Percentiles rank a stretch among this genome's conserved stretches.
These are phyloP conservation scores for Tinamus major DNA, from an alignment of 2,797 vertebrate species.

Conservation along the genomic window DNA sequence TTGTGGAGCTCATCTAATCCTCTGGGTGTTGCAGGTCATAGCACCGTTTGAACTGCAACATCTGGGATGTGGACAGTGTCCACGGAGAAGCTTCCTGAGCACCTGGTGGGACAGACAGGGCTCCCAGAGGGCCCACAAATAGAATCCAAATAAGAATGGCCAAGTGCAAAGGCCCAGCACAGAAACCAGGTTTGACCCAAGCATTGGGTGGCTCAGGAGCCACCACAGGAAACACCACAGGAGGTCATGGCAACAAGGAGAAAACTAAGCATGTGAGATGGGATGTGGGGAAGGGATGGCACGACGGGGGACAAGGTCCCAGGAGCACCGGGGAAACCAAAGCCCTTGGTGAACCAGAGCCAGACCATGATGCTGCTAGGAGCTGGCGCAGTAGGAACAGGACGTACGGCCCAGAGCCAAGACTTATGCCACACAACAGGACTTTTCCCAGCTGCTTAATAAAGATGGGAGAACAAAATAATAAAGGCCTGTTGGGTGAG, in stretches of 20 bases:
- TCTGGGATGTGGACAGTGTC: not conserved
- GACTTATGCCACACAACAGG: not conserved
- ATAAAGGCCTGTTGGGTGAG: not conserved
- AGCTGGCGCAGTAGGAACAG: not conserved
- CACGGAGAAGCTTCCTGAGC: not conserved
- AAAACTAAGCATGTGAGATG: not conserved
- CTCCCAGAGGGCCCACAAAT: not conserved
- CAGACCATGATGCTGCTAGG: not conserved
- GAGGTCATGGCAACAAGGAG: not conserved
- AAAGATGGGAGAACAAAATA: rapidly evolving
- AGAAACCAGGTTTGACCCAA: not conserved
- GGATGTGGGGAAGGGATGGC: not conserved
- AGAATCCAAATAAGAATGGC: not conserved
- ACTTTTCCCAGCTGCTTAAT: not conserved
- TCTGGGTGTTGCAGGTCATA: no score
- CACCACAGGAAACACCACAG: not conserved
- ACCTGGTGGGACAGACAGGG: not conserved
- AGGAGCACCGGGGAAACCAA: not conserved
- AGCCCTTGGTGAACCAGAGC: not conserved
- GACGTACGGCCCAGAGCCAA: not conserved
- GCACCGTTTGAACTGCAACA: no score
- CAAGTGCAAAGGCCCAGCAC: not conserved
- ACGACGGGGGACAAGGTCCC: no score
- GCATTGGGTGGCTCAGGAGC: no score
- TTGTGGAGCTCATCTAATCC: not conserved